phyloP scores from a whole-genome alignment of 1,140 invertebrate species.

The Stegodyphus dumicola region DNA sequence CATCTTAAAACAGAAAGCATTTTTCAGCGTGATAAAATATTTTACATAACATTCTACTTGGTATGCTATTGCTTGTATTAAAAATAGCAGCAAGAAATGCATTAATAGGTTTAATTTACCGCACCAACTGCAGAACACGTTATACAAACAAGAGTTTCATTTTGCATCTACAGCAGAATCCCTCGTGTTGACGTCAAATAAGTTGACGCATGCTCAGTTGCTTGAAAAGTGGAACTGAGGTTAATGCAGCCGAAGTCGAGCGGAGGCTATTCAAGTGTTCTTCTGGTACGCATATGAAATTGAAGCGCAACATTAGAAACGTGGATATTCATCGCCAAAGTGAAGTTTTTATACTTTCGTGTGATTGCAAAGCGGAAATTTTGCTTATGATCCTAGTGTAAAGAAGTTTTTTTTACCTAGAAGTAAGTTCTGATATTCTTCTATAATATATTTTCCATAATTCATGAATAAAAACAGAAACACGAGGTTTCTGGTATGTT shows the following conservation, averaged over 20 bases:
- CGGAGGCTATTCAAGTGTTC: not conserved
- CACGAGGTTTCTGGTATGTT: slow-evolving; percentile 28
- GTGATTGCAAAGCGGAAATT: too few relatives aligned
- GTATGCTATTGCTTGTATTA: too few relatives aligned
- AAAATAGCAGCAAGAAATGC: too few relatives aligned
- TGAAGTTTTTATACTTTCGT: too few relatives aligned
- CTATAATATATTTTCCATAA: slow-evolving; percentile 6
- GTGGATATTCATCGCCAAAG: too few relatives aligned
- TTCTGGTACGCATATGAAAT: not conserved
- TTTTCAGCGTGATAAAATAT: too few relatives aligned
- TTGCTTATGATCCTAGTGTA: too few relatives aligned
- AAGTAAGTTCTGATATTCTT: too few relatives aligned
- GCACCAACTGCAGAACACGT: slow-evolving; percentile 15
- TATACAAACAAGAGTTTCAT: slow-evolving; percentile 32
- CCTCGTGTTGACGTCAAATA: slow-evolving; percentile 14
- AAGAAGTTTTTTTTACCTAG: too few relatives aligned
- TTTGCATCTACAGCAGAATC: slow-evolving; percentile 35
- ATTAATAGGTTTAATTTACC: slow-evolving; percentile 28
- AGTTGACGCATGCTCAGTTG: not conserved
- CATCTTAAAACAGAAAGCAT: too few relatives aligned
- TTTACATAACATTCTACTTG: too few relatives aligned
- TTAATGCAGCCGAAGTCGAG: not conserved
- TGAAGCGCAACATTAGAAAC: too few relatives aligned
- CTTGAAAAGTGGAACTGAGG: not conserved
- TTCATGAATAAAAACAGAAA: not conserved